phyloP scores from a whole-genome alignment of 1,140 invertebrate species.

The Aradophagus sp. region DNA sequence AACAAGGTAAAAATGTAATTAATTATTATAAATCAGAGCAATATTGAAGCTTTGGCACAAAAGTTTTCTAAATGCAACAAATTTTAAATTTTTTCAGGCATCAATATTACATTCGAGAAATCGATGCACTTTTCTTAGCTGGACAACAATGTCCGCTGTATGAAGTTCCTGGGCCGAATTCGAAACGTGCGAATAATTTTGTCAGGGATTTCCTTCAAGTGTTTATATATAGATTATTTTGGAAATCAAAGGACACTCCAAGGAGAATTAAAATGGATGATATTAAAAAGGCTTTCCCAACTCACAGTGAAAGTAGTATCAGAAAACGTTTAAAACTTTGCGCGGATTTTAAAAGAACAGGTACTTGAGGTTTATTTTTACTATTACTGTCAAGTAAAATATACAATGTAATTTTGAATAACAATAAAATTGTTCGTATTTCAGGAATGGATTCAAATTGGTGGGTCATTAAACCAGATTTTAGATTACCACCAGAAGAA shows the following conservation, averaged over 20 bases:
- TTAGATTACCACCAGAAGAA: conserved; percentile 97
- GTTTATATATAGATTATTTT: conserved; percentile 98
- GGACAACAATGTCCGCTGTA: conserved; percentile 98
- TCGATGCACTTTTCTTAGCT: conserved; percentile 92
- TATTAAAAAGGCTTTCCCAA: conserved; percentile 97
- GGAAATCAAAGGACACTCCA: conserved; percentile 94
- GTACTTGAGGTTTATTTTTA: too few species aligned
- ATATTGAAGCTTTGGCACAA: too few species aligned
- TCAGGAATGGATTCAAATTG: conserved; percentile 90
- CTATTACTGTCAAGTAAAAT: too few species aligned
- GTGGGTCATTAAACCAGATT: conserved; percentile 99
- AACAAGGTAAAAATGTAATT: too few species aligned
- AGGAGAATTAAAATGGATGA: conserved; percentile 98
- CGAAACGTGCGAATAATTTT: conserved; percentile 98
- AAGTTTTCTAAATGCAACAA: too few species aligned
- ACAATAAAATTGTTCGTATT: too few species aligned
- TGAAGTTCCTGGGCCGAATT: conserved; percentile 99
- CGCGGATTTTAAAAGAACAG: conserved; percentile 98
- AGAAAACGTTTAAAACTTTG: conserved; percentile 97
- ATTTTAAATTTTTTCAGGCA: too few species aligned
- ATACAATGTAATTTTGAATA: too few species aligned
- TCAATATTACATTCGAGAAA: conserved; percentile 92
- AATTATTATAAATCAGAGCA: too few species aligned
- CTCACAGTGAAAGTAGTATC: conserved; percentile 97
- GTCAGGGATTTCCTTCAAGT: conserved; percentile 98